These are phyloP conservation scores for Drosophila kuntzei DNA, from an alignment of 2,888 invertebrate species.

Conservation along the genomic window DNA sequence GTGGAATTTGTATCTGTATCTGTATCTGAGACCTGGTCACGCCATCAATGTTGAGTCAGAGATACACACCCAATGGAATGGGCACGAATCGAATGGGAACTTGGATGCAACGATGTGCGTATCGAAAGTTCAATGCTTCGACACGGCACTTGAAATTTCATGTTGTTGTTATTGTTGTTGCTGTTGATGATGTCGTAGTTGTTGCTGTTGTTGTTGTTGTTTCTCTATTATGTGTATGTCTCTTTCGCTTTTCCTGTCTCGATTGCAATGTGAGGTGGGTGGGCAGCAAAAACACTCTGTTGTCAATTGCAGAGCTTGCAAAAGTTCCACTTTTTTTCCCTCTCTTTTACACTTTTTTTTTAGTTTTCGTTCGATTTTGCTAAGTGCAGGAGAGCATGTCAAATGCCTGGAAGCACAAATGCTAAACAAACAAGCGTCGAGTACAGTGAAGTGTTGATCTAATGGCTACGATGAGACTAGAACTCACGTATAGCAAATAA, in stretches of 20 bases:
- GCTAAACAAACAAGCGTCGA: conserved; percentile 30
- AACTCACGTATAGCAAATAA: conserved; percentile 10
- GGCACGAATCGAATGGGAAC: conserved; percentile 24
- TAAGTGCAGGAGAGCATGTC: conserved; percentile 47
- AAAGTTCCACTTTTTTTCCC: conserved; percentile 25
- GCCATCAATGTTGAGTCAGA: conserved; percentile 21
- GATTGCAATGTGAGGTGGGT: not conserved
- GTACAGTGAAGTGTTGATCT: conserved; percentile 7
- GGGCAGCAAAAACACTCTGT: conserved; percentile 19
- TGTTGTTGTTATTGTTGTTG: conserved; percentile 27
- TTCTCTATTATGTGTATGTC: conserved; percentile 12
- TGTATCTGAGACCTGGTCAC: conserved; percentile 31
- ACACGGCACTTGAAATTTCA: conserved; percentile 55
- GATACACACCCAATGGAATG: conserved; percentile 9
- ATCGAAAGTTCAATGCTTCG: conserved; percentile 59
- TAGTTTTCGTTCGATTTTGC: conserved; percentile 21
- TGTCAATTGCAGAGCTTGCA: conserved; percentile 60
- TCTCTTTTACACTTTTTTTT: not conserved
- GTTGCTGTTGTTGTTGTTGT: not conserved
- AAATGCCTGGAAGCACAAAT: conserved; percentile 37
- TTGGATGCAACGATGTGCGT: conserved; percentile 26
- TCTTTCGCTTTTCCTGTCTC: not conserved
- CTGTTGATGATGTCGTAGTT: not conserved
- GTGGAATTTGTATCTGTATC: conserved; percentile 18
- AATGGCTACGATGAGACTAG: not conserved